phyloP scores from a whole-genome alignment of 53 echinoderm and acorn worm genomes.

The Mesocentrotus franciscanus region DNA sequence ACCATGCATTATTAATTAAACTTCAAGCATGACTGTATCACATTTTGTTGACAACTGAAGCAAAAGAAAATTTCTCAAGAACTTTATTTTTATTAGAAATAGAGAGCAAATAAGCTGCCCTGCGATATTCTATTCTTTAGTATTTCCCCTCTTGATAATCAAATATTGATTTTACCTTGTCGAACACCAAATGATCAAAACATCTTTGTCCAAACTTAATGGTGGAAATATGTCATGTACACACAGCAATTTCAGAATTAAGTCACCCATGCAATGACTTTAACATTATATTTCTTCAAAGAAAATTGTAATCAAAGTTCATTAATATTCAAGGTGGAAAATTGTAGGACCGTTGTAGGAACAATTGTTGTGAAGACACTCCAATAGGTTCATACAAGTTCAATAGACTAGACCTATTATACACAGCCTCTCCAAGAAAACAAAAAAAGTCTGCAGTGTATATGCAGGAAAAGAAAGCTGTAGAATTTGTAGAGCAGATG shows the following conservation, averaged over 20 bases:
- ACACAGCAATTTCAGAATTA: not conserved
- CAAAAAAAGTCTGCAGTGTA: too few species aligned
- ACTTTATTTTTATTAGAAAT: not conserved
- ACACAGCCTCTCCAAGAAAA: too few species aligned
- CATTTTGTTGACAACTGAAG: not conserved
- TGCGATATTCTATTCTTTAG: not conserved
- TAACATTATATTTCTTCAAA: not conserved
- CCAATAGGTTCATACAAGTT: too few species aligned
- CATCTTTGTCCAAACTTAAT: not conserved
- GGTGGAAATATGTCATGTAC: not conserved
- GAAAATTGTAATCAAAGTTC: not conserved
- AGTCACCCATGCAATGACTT: conserved; percentile 14
- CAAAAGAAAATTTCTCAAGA: not conserved
- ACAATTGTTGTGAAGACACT: too few species aligned
- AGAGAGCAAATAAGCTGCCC: not conserved
- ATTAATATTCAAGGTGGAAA: not conserved
- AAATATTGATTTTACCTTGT: conserved; percentile 36
- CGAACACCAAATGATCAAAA: conserved; percentile 28
- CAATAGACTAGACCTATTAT: too few species aligned
- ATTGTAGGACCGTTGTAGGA: too few species aligned
- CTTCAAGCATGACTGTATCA: not conserved
- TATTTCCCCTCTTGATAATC: conserved; percentile 12
- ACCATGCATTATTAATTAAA: not conserved
- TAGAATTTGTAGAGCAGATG: too few species aligned
- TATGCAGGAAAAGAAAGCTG: too few species aligned